Percentiles rank a stretch among this genome's conserved stretches.
Evolutionary conservation across 1,140 invertebrate species (phyloP).

Genomic region (Papilio polytes): DNA sequence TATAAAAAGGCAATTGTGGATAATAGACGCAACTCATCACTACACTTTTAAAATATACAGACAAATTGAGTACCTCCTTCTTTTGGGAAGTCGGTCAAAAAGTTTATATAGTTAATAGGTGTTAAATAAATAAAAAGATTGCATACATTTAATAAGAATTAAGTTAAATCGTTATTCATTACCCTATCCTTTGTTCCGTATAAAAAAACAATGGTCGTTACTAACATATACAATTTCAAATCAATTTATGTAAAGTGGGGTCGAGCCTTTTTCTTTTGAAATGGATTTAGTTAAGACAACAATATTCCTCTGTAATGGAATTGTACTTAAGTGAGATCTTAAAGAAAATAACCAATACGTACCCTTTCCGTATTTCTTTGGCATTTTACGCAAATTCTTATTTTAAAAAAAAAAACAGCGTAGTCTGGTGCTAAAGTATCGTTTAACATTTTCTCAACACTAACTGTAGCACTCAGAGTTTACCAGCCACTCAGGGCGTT

Average conservation of each 20-base stretch:
- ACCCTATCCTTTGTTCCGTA: background rate
- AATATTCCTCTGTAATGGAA: conserved; percentile 25
- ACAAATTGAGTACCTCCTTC: too few species aligned
- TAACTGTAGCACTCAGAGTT: too few species aligned
- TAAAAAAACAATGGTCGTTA: background rate
- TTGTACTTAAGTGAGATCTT: conserved; percentile 19
- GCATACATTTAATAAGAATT: background rate
- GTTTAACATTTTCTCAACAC: too few species aligned
- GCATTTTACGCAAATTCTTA: background rate
- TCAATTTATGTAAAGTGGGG: conserved; percentile 24
- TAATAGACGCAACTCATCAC: too few species aligned
- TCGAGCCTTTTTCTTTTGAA: conserved; percentile 21
- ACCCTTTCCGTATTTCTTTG: background rate
- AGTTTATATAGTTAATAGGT: too few species aligned
- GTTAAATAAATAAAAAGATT: background rate
- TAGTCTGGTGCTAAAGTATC: background rate
- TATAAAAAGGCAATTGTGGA: too few species aligned
- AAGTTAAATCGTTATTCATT: background rate
- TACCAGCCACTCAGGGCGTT: too few species aligned
- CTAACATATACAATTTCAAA: conserved; percentile 23
- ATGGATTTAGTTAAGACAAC: conserved; percentile 26
- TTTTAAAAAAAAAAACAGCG: background rate
- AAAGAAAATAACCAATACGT: conserved; percentile 21
- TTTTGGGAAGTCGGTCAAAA: too few species aligned
- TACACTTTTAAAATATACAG: too few species aligned